Conservation (phyloP, 2,113 vertebrate genomes). For the Pterophyllum scalare region DNA sequence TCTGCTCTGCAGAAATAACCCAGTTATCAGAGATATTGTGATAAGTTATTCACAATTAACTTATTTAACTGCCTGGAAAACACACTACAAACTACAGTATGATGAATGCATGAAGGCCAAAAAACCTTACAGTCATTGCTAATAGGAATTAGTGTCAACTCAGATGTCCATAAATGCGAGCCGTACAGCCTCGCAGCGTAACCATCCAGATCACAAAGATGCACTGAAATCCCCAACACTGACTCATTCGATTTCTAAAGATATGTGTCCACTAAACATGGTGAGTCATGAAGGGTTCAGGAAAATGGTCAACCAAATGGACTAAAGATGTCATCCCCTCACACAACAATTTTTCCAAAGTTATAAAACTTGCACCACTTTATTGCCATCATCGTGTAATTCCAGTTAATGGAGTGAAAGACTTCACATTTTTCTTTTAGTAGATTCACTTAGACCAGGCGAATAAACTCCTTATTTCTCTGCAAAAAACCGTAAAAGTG, state of each 20-base stretch:
- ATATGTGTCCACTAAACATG: too few relatives aligned
- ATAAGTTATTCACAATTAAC: neutral
- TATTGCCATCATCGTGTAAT: accelerated
- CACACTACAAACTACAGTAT: neutral
- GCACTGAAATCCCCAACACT: neutral
- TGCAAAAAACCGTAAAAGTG: neutral
- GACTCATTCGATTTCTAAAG: neutral
- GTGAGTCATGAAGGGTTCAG: too few relatives aligned
- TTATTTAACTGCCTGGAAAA: neutral
- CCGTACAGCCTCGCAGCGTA: neutral
- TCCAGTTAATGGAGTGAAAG: neutral
- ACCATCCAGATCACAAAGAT: neutral
- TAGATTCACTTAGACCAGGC: neutral
- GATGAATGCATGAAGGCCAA: neutral
- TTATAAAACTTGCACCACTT: neutral
- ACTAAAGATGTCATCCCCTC: accelerated
- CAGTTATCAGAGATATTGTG: too few relatives aligned
- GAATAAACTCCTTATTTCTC: neutral
- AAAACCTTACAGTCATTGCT: neutral
- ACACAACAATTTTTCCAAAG: neutral
- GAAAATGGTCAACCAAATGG: neutral
- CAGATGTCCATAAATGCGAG: neutral
- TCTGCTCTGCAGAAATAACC: neutral
- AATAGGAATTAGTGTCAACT: too few relatives aligned
- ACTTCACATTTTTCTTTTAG: neutral